Base-by-base conservation (phyloP, 2,797 vertebrate species). In the Acanthornis magna region DNA sequence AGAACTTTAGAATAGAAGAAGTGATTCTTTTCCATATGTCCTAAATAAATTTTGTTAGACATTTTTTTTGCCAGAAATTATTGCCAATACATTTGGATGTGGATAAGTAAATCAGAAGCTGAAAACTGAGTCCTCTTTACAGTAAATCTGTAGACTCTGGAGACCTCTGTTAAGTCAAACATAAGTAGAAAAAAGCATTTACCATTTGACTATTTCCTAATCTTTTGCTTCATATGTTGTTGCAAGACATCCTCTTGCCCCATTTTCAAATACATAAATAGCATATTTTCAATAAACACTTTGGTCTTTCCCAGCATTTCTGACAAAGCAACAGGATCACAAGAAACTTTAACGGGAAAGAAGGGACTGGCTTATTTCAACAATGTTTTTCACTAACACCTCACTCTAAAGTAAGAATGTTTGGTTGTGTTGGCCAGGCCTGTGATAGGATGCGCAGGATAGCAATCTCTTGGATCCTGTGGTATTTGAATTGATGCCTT, bases 351-450 rank as follows among this genome's bases (percentile, higher is more conserved):
- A n/a, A 36, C 74, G 20, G 58, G 53, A 61, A 77, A 48, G 48
- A 80, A 86, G 72, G 66, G 36, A 19, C 76, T 91, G 70, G 16
- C 15, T 87, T 89, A 53, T 96, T 95, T 75, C 85, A 78, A n/a
- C 60, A 48, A 10, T 61, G n/a, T 61, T 75, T 78, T 83, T 82
- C 34, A 13, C 13, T 84, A 70, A 62, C 34, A 63, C 38, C 18
- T 75, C 32, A 5, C 60, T 79, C 47, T 50, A 88, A 84, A 81
- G 27, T 62, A 58, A 55, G 20, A 81, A 38, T 78, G 45, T 60
- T 81, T 74, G 81, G 23, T 42, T 89, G 50, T 36, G 34, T 55
- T 91, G 91, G 48, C 66, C 87, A 71, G 85, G 36, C 21, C 47
- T 89, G 45, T 71, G 79, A 79, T 60, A 63, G 34, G n/a, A 62